Base-by-base conservation (phyloP, 2,888 invertebrate genomes). In the Phortica magna region DNA sequence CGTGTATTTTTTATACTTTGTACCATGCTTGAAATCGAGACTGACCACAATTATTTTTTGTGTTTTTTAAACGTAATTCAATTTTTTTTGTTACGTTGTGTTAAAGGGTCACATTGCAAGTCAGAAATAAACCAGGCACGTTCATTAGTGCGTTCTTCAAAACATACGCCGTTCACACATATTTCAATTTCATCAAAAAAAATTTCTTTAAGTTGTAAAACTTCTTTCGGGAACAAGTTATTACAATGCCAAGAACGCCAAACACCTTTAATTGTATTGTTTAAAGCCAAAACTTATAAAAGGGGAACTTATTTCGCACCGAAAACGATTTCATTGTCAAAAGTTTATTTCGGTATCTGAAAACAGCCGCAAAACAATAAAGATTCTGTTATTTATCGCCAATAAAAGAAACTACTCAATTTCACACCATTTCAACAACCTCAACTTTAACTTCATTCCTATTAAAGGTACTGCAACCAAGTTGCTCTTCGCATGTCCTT, bases 31-130 rank as follows among this genome's bases (percentile, higher is more conserved):
- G 70, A 31, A 71, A 71, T 71, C 70, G 70, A 71, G 70, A 71
- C 70, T 71, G 55, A 71, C 70, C 70, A 71, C 70, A 71, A 71
- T 71, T 71, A 71, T 71, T 61, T 22, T 61, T 61, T 5, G n/a
- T 17, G n/a, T 17, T 61, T 61, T 61, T 61, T 61, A 61, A 22
- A 61, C 22, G 61, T 61, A 61, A 61, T 61, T 61, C 61, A 61
- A 61, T 61, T 61, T 61, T 61, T 61, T 17, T 61, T 61, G 17
- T 14, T 4, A 7, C 7, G 10, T 9, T 61, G 17, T 4, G 7
- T 61, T 61, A 61, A 22, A 7, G 61, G 22, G 19, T 61, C 61
- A 22, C 22, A 12, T 61, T 9, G 19, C 61, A 7, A 61, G 61
- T 19, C 17, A 61, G 61, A 9, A 9, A 17, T 19, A 22, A 22